These are phyloP conservation scores for Parus major DNA, from an alignment of 2,113 vertebrate species.

Conservation along the genomic window DNA sequence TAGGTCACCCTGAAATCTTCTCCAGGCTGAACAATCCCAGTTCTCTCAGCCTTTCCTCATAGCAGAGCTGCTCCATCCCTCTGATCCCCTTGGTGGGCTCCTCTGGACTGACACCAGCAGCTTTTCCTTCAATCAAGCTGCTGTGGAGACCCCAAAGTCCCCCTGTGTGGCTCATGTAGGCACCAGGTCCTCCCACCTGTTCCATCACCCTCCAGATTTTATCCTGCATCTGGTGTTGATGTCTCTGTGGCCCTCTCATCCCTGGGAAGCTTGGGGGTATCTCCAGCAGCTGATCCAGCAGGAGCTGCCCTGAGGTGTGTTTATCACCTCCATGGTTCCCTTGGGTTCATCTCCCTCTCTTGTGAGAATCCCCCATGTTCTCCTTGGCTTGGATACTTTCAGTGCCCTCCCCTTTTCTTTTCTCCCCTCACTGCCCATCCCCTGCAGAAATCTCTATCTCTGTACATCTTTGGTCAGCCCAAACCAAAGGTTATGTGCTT, in stretches of 20 bases:
- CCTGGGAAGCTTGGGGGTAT: background rate
- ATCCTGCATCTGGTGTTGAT: background rate
- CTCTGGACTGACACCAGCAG: background rate
- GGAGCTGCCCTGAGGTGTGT: background rate
- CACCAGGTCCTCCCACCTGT: background rate
- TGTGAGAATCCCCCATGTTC: background rate
- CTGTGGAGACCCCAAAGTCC: background rate
- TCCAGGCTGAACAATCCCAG: background rate
- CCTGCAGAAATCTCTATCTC: background rate
- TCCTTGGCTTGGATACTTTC: background rate
- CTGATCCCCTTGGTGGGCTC: background rate
- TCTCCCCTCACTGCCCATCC: background rate
- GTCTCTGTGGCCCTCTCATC: background rate
- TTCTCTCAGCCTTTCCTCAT: background rate
- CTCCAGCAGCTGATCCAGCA: background rate
- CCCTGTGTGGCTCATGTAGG: accelerated
- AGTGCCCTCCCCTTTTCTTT: background rate
- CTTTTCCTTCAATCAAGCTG: background rate
- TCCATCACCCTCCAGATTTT: background rate
- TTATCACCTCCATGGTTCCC: background rate
- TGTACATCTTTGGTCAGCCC: background rate
- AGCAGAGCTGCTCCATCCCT: background rate
- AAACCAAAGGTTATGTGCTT: background rate
- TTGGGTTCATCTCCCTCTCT: background rate
- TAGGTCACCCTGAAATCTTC: background rate